Evolutionary conservation across 1,140 invertebrate genomes (phyloP), one percentile per base, ranked within the genome.

Genomic region (Andrena cerasifolii): DNA sequence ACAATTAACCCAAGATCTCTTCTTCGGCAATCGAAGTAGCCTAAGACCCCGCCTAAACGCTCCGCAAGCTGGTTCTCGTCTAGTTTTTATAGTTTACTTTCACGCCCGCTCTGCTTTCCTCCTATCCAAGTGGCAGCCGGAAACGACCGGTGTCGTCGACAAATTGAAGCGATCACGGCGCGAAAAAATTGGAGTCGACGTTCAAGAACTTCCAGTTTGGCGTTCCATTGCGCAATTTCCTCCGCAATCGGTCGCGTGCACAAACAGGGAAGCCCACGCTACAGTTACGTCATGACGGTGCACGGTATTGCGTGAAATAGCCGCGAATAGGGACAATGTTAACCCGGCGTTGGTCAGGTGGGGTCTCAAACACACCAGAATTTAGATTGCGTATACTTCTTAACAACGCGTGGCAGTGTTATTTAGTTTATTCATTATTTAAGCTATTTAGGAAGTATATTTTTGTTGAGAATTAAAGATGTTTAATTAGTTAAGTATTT

Each of bases 51-150:
- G 26, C 61, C 74, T 82, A 76, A 82, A 63, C 58, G 53, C 68
- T 62, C 67, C 21, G 61, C 26, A 66, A 33, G 51, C 7, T n/a
- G n/a, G 28, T 24, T 49, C 45, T 77, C 53, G 78, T 84, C 79
- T 49, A 84, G 72, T 84, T 85, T 83, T 85, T 80, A 47, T 33
- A 49, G 54, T 82, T 85, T 84, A 82, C 84, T 85, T 85, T 85
- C 84, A 85, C 84, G 84, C 49, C 36, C 49, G 68, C 28, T 76
- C 81, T 75, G 82, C 79, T 85, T 85, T 85, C 82, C 49, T 85
- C 66, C 63, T 12, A 72, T 51, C 54, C 21, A 24, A 18, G 21
- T 63, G 61, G 24, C 28, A 40, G 26, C 45, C 73, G 31, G 61
- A 33, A 79, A 73, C 68, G 28, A 51, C 74, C 33, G 26, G 28